Conservation (phyloP, 1,140 invertebrate species). For the Plutomurus gul region DNA sequence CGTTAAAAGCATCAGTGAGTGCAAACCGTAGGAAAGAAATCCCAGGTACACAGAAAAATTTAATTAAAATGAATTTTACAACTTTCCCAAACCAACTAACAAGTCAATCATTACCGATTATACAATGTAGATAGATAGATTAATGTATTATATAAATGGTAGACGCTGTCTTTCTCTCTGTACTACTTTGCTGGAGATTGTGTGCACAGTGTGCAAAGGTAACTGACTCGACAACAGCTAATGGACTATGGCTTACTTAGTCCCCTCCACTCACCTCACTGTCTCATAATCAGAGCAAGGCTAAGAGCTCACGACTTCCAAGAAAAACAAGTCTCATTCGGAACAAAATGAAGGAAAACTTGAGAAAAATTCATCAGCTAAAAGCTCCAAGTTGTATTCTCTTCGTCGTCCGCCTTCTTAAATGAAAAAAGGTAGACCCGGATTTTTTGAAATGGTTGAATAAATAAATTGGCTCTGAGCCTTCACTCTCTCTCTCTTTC, state of each 20-base stretch:
- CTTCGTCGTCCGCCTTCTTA: not conserved
- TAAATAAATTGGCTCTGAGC: slow-evolving; percentile 15
- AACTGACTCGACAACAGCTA: no score
- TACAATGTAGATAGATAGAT: no score
- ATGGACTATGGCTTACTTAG: not conserved
- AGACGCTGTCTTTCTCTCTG: no score
- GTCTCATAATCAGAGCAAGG: slow-evolving; percentile 9
- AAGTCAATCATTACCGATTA: no score
- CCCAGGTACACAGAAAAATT: no score
- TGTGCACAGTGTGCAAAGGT: no score
- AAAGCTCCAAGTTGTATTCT: not conserved
- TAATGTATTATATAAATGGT: no score
- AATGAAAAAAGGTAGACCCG: slow-evolving; percentile 16
- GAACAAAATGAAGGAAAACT: not conserved
- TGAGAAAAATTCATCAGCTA: slow-evolving; percentile 12
- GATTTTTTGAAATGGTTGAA: slow-evolving; percentile 15
- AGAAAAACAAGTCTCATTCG: not conserved
- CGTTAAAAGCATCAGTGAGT: no score
- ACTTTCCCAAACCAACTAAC: no score
- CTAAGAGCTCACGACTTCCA: not conserved
- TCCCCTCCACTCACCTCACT: not conserved
- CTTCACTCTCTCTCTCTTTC: not conserved
- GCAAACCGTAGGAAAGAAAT: no score
- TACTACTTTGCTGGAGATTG: no score
- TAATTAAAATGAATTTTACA: no score